A percentile compares a stretch with the other conserved stretches of the same genome.
phyloP scores from a whole-genome alignment of 2,888 invertebrate genomes.

The Theodoxus fluviatilis region DNA sequence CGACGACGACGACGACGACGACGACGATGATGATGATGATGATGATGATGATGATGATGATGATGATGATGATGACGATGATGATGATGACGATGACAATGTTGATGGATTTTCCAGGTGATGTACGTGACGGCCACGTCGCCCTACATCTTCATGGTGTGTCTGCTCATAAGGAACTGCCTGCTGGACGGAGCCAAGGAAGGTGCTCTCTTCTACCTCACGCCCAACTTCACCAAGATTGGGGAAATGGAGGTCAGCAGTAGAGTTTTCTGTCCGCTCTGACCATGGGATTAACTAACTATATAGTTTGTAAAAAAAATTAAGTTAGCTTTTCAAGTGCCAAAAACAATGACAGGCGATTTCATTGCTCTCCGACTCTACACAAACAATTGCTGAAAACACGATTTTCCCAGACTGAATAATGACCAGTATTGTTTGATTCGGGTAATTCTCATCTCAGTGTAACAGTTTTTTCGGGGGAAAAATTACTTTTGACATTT shows the following conservation, averaged over 20 bases:
- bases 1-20: slow-evolving; percentile 4
- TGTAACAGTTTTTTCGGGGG: too few relatives aligned
- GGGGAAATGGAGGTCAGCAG: slow-evolving; percentile 68
- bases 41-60: slow-evolving; percentile 8
- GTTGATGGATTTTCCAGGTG: slow-evolving; percentile 42
- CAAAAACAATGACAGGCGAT: too few relatives aligned
- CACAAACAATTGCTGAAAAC: too few relatives aligned
- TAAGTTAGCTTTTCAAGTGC: too few relatives aligned
- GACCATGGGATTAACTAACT: too few relatives aligned
- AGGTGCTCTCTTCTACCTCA: slow-evolving; percentile 78
- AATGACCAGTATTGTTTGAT: too few relatives aligned
- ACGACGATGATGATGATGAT: slow-evolving; percentile 19
- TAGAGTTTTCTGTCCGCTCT: too few relatives aligned
- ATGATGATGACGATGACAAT: slow-evolving; percentile 4
- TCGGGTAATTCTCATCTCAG: too few relatives aligned
- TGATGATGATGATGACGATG: background rate
- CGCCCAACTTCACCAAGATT: slow-evolving; percentile 76
- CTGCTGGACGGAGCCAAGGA: slow-evolving; percentile 72
- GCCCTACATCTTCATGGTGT: slow-evolving; percentile 59
- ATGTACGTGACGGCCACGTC: slow-evolving; percentile 62
- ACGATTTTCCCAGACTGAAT: too few relatives aligned
- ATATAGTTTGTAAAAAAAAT: too few relatives aligned
- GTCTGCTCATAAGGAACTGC: slow-evolving; percentile 54
- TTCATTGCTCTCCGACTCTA: too few relatives aligned
- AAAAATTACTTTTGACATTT: too few relatives aligned